These are phyloP conservation scores for Nothocercus nigrocapillus DNA, from an alignment of 2,113 vertebrate species.

Conservation along the genomic window DNA sequence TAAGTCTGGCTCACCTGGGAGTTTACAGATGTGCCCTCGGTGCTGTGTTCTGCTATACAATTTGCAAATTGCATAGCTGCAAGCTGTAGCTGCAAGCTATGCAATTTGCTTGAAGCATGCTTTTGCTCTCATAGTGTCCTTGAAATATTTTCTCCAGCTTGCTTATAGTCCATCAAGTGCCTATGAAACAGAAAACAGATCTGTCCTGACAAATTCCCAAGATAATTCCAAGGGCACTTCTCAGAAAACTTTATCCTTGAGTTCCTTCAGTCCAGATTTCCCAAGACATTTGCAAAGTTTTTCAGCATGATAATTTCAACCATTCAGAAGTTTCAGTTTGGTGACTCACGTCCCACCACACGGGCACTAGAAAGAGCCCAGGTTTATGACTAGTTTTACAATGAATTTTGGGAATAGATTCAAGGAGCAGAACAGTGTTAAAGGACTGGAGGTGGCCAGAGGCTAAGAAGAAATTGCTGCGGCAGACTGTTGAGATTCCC, in stretches of 20 bases:
- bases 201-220: neutral
- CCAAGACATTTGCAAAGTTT: neutral
- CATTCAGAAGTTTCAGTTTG: neutral
- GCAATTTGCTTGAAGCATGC: neutral
- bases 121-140: neutral
- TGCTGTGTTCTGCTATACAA: neutral
- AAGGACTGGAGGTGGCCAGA: neutral
- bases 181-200: neutral
- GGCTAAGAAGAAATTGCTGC: neutral
- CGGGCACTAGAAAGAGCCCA: neutral
- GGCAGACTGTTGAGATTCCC: neutral
- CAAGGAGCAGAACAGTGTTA: neutral
- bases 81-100: neutral
- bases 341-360: fast-evolving
- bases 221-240: neutral
- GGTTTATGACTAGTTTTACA: neutral
- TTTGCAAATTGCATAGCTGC: no score
- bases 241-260: neutral
- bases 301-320: neutral
- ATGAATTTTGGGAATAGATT: neutral
- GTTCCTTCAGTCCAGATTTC: neutral
- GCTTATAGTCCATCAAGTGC: neutral
- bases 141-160: neutral
- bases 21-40: neutral
- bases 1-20: neutral